Evolutionary conservation across 2,888 invertebrate genomes (phyloP).

Genomic region (Acleris emargana): DNA sequence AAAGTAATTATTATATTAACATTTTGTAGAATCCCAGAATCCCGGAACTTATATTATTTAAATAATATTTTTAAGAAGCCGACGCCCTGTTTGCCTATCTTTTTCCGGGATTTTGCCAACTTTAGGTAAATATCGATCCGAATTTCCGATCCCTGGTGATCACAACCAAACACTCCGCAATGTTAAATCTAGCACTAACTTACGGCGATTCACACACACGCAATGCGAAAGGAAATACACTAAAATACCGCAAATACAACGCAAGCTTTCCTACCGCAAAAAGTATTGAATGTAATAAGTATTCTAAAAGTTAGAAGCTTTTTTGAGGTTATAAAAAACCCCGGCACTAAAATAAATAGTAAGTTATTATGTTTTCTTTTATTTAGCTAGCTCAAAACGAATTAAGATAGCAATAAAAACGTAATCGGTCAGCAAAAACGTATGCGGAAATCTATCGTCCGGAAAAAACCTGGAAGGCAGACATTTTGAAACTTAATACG

Average conservation of each 20-base stretch:
- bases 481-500: conserved; percentile 79
- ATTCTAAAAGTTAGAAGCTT: not conserved
- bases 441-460: conserved; percentile 45
- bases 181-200: conserved; percentile 3
- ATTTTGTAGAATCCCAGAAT: no score
- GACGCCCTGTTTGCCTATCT: no score
- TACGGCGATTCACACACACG: conserved; percentile 40
- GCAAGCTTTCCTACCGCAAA: not conserved
- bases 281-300: no score
- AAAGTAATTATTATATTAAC: no score
- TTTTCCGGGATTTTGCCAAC: no score
- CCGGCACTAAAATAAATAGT: conserved; percentile 41
- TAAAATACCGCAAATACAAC: not conserved
- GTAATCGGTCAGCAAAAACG: conserved; percentile 50
- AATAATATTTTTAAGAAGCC: no score
- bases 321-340: conserved; percentile 68
- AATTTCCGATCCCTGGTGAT: no score
- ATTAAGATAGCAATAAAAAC: conserved; percentile 1
- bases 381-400: not conserved
- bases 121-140: no score
- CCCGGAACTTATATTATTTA: no score
- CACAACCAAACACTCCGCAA: conserved; percentile 25
- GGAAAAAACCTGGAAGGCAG: conserved; percentile 67
- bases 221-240: conserved; percentile 50
- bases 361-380: conserved; percentile 1